Base-by-base conservation (phyloP, 2,888 invertebrate genomes). In the Conistra vaccinii region DNA sequence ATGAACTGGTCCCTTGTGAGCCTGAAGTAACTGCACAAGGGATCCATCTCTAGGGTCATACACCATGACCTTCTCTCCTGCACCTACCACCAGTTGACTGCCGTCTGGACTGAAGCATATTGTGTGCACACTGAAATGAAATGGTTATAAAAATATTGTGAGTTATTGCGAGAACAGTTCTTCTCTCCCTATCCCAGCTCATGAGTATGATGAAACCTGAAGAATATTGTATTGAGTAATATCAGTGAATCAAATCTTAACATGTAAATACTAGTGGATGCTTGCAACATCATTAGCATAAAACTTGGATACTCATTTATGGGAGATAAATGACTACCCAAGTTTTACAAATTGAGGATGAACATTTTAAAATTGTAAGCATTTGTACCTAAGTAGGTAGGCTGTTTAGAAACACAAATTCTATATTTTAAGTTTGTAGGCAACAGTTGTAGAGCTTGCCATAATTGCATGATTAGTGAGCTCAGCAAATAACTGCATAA, bases 31-130 rank as follows among this genome's bases (percentile, higher is more conserved):
- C 92, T 99, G 99, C 62, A 99, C 97, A 6, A 99, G 96, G 2
- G 98, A 97, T 20, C 99, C 99, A 95, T 99, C 98, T 72, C 97
- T 97, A 3, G 99, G 98, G 93, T 99, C 99, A 93, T 99, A 99
- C 23, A 99, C 99, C 90, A 99, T 97, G n/a, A 99, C 98, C 89
- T 99, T 97, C 89, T 98, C 98, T 2, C 99, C 99, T 58, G 99
- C 99, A 9, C 99, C 99, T 23, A 99, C 99, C 72, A 99, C 98
- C 80, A 99, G 95, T 93, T 99, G 99, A 17, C 97, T 97, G 29
- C 99, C 99, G 96, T 99, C 99, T 9, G 99, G 99, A 93, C 98
- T 98, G 94, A 99, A 99, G 95, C 99, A 99, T 89, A 99, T 96
- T 91, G 99, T 98, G 94, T 99, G 99, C 58, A 99, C 98, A 94